Conservation (phyloP, 2,797 vertebrate species). For the Lagodon rhomboides region DNA sequence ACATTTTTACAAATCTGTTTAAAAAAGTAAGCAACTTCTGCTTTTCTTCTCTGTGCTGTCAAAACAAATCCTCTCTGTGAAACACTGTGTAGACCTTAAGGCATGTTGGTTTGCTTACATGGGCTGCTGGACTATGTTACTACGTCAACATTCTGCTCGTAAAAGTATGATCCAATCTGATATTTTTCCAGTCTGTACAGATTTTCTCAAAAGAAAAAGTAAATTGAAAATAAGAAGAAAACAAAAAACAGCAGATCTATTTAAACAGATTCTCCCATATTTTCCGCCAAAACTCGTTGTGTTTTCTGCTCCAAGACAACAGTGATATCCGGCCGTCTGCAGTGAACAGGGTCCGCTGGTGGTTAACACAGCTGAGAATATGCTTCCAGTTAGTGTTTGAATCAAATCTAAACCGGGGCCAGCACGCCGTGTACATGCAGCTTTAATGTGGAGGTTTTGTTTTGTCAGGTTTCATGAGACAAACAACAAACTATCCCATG, state of each 20-base stretch:
- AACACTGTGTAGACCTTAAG: slow-evolving; percentile 4
- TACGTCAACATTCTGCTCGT: slow-evolving; percentile 27
- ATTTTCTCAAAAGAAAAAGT: not conserved
- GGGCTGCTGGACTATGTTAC: slow-evolving; percentile 3
- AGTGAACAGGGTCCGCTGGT: slow-evolving; percentile 44
- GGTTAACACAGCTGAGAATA: slow-evolving; percentile 34
- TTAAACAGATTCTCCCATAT: slow-evolving; percentile 31
- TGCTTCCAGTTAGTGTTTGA: slow-evolving; percentile 37
- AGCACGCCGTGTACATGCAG: slow-evolving; percentile 46
- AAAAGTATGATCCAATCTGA: slow-evolving; percentile 14
- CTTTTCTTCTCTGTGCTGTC: slow-evolving; percentile 5
- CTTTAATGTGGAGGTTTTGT: slow-evolving; percentile 47
- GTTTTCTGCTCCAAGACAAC: slow-evolving; percentile 33
- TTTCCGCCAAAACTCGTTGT: slow-evolving; percentile 37
- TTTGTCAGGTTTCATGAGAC: slow-evolving; percentile 30
- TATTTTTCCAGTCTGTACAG: not conserved
- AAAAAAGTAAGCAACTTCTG: too few species aligned
- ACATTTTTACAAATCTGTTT: not conserved
- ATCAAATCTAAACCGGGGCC: slow-evolving; percentile 44
- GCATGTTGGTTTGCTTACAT: slow-evolving; percentile 14
- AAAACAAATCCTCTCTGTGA: not conserved
- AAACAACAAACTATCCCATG: not conserved
- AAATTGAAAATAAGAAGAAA: too few species aligned
- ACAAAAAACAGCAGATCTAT: not conserved
- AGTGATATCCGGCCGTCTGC: slow-evolving; percentile 27